Base-by-base conservation (phyloP, 2,113 vertebrate species). In the Otolemur garnettii region DNA sequence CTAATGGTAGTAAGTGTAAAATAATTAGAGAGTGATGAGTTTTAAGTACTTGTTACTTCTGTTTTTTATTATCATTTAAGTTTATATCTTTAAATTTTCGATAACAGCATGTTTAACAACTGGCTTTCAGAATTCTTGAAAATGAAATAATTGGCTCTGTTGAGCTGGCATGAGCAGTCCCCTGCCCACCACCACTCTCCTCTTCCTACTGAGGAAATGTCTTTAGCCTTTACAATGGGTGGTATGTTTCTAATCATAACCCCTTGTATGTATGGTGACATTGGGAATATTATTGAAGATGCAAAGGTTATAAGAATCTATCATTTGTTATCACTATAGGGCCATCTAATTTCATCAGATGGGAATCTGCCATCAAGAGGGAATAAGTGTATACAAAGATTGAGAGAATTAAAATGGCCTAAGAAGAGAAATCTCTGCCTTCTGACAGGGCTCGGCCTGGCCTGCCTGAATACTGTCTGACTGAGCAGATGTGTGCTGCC, bases 71-170 rank as follows among this genome's bases (percentile, higher is more conserved):
- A 71, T 86, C 50, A 59, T 79, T 85, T 87, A 84, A 75, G 17
- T 87, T 94, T 86, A 55, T 82, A 42, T 38, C 79, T 78, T 92
- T 89, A 50, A 42, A 62, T 35, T 93, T 57, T 82, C 74, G 35
- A 60, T 62, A 55, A 77, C 79, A 59, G 22, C 13, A 0, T 75
- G 24, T 75, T 84, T 95, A 81, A 33, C 38, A n/a, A 81, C 17
- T 3, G 24, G 42, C 45, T 35, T 26, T 33, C 45, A 79, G 72
- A 90, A 69, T 93, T 93, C 30, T 45, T n/a, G 2, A 71, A 90
- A 50, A 93, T 77, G 82, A 77, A 64, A 59, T 10, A 60, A 0
- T 18, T 42, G 26, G 45, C 28, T 93, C 2, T 81, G 3, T 1
- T 6, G 17, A 66, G 7, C 11, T 91, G 22, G 2, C 26, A 7